Evolutionary conservation across 1,140 invertebrate genomes (phyloP), one percentile per base, ranked within the genome.

Genomic region (Cotesia glomerata): DNA sequence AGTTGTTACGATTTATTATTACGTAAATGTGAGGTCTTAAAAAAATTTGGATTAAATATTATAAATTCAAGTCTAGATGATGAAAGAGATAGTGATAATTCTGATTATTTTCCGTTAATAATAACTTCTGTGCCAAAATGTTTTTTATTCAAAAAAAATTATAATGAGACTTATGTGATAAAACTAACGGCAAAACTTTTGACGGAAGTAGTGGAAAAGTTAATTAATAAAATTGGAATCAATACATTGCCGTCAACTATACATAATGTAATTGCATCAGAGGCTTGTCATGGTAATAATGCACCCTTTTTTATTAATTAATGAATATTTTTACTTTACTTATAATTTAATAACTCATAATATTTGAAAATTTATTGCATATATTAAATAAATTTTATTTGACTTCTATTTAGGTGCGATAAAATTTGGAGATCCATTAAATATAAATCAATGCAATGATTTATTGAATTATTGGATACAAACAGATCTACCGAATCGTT

Each of bases 281-380:
- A 87, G 76, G 86, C 86, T 58, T 87, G 86, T 76, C 84, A 79
- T 64, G 85, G 86, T 87, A 84, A 63, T 61, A 26, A 26, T 26
- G 26, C 26, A 26, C 26, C 26, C 26, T 26, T 26, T 26, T 26
- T 26, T 26, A 2, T 26, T 26, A 26, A 26, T 26, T 26, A 26
- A 26, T 64, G 35, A 54, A 4, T 39, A 13, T 62, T 62, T 62
- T 35, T 62, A 35, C 35, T 62, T 26, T 16, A 7, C 11, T 18
- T 51, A 7, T 45, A 35, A 64, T 32, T 14, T 16, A 11, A 8
- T 11, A 51, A 3, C 26, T 5, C 9, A 2, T 14, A 51, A 3
- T n/a, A 1, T 1, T n/a, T 45, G 5, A 39, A 64, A 18, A 13
- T 14, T 34, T 49, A 9, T 35, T 71, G 56, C 59, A 16, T 54